Percentiles rank a stretch among this genome's conserved stretches.
Evolutionary conservation across 2,888 invertebrate genomes (phyloP).

Genomic region (Leptogaster cylindrica): DNA sequence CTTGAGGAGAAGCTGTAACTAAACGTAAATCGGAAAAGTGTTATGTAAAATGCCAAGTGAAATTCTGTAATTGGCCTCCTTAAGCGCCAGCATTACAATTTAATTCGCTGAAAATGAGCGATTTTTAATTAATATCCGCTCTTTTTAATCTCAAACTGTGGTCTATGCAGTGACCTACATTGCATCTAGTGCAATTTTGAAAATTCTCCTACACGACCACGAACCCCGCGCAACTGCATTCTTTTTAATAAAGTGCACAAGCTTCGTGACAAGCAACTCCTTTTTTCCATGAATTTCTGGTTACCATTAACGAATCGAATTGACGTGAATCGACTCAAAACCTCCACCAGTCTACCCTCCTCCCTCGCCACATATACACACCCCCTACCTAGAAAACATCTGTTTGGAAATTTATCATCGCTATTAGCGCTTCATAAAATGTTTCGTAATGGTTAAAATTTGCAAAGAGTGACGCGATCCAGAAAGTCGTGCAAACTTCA

Average conservation of each 20-base stretch:
- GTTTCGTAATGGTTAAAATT: slow-evolving; percentile 5
- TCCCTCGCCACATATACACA: no score
- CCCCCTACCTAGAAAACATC: slow-evolving; percentile 19
- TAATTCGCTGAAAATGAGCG: not conserved
- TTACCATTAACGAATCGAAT: not conserved
- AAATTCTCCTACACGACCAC: no score
- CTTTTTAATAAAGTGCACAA: slow-evolving; percentile 1
- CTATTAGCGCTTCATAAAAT: slow-evolving; percentile 24
- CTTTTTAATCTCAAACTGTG: not conserved
- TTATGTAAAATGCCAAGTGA: slow-evolving; percentile 22
- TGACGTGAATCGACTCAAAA: slow-evolving; percentile 8
- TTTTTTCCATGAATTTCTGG: not conserved
- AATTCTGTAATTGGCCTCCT: slow-evolving; percentile 27
- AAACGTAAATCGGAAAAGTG: not conserved
- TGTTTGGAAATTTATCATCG: slow-evolving; percentile 22
- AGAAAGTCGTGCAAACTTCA: slow-evolving; percentile 17
- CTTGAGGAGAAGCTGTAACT: not conserved
- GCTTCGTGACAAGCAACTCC: not conserved
- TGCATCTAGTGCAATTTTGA: not conserved
- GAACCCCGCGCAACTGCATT: not conserved
- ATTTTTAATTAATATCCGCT: not conserved
- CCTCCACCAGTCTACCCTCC: no score
- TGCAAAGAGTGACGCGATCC: not conserved
- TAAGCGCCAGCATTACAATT: slow-evolving; percentile 22
- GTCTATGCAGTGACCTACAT: not conserved